Evolutionary conservation across 1,140 invertebrate species (phyloP), one percentile per base, ranked within the genome.

Genomic region (Meloidogyne exigua): DNA sequence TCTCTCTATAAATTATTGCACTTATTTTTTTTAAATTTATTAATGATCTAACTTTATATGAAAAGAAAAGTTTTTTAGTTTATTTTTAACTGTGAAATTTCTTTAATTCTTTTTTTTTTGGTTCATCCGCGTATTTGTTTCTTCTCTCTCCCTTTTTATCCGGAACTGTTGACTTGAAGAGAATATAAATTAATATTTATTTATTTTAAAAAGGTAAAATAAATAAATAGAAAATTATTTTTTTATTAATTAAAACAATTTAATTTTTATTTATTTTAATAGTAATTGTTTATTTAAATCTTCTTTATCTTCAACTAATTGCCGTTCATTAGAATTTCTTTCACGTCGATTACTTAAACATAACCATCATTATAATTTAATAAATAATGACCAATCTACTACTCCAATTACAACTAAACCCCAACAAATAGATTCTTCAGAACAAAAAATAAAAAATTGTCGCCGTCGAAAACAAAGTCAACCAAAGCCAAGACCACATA

Each of bases 391-490:
- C n/a, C n/a, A n/a, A n/a, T n/a, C n/a, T n/a, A n/a, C n/a, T n/a
- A 28, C 70, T 23, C 63, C 68, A 49, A 42, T 3, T 18, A 23
- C 69, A 25, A 44, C 39, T 32, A 28, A 28, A 57, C 39, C 5
- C 21, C 18, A 32, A 62, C 72, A 57, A 13, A 62, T 18, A 32
- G 28, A 32, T 3, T 32, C 7, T 3, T 26, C 28, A 18, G 49
- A 62, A 28, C 57, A 64, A 18, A 15, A 65, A 13, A 62, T 18
- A 64, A 57, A 64, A 64, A 28, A 73, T 21, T 2, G n/a, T 42
- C 28, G n/a, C 25, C 72, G 72, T 62, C 72, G 72, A 21, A 73
- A 73, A 62, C 72, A 73, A 21, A 57, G 72, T 13, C 62, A 62
- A 23, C 72, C 72, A 23, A 9, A 65, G 28, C 72, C 72, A 15